Conservation (phyloP, 2,113 vertebrate species). For the Centropus bengalensis region DNA sequence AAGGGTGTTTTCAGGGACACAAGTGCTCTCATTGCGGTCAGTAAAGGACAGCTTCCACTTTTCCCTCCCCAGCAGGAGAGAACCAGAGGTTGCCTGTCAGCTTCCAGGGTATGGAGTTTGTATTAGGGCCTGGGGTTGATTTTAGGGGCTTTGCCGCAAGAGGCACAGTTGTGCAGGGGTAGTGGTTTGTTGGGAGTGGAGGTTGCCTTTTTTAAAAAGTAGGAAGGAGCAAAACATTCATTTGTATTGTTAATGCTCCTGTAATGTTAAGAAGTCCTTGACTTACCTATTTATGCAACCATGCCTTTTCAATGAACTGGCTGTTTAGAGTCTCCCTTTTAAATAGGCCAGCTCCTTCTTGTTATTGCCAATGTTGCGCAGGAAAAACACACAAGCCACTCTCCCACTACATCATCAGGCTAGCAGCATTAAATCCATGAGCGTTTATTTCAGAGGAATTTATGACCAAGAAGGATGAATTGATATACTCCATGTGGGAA, state of each 20-base stretch:
- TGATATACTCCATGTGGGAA: not conserved
- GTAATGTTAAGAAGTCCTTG: not conserved
- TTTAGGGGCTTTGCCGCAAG: not conserved
- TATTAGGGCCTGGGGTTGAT: no score
- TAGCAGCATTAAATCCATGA: not conserved
- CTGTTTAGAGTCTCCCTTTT: not conserved
- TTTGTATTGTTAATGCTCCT: not conserved
- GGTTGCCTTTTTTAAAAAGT: not conserved
- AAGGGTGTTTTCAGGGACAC: not conserved
- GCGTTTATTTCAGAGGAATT: not conserved
- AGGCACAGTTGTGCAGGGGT: not conserved
- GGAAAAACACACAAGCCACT: not conserved
- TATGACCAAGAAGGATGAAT: not conserved
- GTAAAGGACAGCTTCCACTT: not conserved
- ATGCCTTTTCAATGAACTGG: not conserved
- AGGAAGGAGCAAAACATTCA: not conserved
- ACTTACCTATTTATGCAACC: not conserved
- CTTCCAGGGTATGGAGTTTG: not conserved
- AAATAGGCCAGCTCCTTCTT: not conserved
- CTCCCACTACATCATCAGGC: not conserved
- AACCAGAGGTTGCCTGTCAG: not conserved
- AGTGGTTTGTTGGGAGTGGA: rapidly evolving
- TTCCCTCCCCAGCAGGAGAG: not conserved
- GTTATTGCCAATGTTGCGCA: not conserved
- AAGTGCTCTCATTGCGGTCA: not conserved